These are phyloP conservation scores for Mesitornis unicolor DNA, from an alignment of 2,113 vertebrate species.

Conservation along the genomic window DNA sequence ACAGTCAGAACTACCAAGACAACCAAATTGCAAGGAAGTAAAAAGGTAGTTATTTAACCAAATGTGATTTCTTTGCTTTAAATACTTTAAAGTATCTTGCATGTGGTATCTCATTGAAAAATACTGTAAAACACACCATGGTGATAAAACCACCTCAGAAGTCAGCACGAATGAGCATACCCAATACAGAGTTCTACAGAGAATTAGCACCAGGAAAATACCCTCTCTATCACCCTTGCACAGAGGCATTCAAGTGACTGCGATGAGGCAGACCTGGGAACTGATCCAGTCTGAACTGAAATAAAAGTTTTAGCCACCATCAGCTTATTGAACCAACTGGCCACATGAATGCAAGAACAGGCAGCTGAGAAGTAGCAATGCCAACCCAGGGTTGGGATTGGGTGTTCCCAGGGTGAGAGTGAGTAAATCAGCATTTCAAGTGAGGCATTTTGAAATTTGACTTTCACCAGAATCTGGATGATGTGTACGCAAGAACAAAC, in stretches of 20 bases:
- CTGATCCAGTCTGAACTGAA: background rate
- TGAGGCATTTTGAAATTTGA: background rate
- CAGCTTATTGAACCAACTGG: background rate
- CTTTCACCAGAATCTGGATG: background rate
- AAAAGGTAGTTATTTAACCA: background rate
- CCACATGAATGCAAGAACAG: background rate
- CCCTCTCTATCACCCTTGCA: background rate
- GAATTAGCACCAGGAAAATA: background rate
- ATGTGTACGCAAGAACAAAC: background rate
- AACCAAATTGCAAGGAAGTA: background rate
- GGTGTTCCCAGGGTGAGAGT: background rate
- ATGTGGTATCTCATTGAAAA: background rate
- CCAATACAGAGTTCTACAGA: background rate
- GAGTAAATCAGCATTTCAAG: background rate
- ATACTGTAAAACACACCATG: accelerated
- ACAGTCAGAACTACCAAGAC: background rate
- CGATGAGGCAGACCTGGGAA: background rate
- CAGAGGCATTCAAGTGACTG: background rate
- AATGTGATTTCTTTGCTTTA: background rate
- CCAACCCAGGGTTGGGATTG: no score
- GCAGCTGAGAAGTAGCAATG: background rate
- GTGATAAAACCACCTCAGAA: background rate
- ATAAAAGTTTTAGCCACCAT: background rate
- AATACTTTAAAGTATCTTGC: background rate
- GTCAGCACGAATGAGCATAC: background rate